Evolutionary conservation across 2,888 invertebrate genomes (phyloP).

Genomic region (Brenthis ino): DNA sequence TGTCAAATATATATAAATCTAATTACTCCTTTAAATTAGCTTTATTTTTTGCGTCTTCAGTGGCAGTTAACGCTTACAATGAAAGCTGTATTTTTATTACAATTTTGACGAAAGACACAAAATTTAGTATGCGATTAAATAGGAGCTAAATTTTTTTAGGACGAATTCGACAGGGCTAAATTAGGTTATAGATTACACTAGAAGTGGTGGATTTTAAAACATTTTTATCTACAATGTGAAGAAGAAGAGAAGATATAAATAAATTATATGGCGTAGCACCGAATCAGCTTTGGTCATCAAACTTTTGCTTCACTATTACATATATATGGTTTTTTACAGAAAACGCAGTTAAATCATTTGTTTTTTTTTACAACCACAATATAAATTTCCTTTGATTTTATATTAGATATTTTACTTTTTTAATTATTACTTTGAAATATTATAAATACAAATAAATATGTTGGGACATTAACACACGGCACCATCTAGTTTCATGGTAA

Average conservation of each 20-base stretch:
- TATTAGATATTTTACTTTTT: no score
- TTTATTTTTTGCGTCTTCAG: background rate
- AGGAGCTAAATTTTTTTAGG: conserved; percentile 43
- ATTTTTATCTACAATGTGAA: background rate
- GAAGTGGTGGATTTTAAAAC: conserved; percentile 5
- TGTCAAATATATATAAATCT: no score
- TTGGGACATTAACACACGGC: no score
- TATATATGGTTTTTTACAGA: background rate
- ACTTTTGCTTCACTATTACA: background rate
- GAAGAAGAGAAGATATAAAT: background rate
- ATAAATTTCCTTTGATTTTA: no score
- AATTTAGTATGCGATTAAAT: conserved; percentile 16
- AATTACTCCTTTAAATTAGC: no score
- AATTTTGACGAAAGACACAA: conserved; percentile 16
- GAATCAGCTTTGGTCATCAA: conserved; percentile 1
- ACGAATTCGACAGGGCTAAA: conserved; percentile 65
- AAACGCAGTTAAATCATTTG: background rate
- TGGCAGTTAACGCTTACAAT: no score
- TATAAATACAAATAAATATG: no score
- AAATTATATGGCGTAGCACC: conserved; percentile 1
- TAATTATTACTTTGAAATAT: no score
- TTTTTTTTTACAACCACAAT: no score
- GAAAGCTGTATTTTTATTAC: background rate
- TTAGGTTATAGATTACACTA: conserved; percentile 32
- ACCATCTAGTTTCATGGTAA: no score